Evolutionary conservation across 2,888 invertebrate species (phyloP), one percentile per base, ranked within the genome.

Genomic region (Orthosia gothica): DNA sequence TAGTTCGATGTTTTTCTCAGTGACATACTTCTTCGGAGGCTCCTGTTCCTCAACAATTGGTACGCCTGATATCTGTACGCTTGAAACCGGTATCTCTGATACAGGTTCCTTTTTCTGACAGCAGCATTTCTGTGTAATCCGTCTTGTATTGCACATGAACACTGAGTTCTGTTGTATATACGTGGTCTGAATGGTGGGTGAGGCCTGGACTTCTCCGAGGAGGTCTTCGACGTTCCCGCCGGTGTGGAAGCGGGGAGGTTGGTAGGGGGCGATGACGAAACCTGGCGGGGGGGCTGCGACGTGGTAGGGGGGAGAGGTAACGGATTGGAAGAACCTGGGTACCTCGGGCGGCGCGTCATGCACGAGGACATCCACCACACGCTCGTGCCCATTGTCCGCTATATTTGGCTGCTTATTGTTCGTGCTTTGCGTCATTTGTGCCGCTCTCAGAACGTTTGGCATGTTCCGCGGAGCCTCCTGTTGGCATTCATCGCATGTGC

Each of bases 181-280:
- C 1, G 96, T 96, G 4, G 96, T 95, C 76, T 96, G 96, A 83
- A 96, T 93, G 0, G 93, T 91, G 0, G 96, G 93, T 54, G 91
- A 84, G 1, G 97, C 97, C 89, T 98, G 97, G 11, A 98, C 97
- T 79, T 98, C 98, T 74, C 97, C 97, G 0, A 98, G 93, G 59
- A 98, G 93, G 79, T 98, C 97, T 85, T 98, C 98, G 57, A 98
- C 94, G 88, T 98, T 98, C 0, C 97, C 97, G 16, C 97, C 97
- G 40, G 97, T 97, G 87, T 95, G 95, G 90, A 97, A 97, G 57
- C 95, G 91, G 68, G 94, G 95, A 1, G 93, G 87, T 87, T 94
- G 94, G 87, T 93, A 95, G 2, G 96, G 94, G 40, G 94, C 94
- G 40, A 95, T 89, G 55, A 96, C 93, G 86, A 96, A 96, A 26